Percentiles rank a stretch among this genome's conserved stretches.
Evolutionary conservation across 64 coral and sea anemone species (phyloP).

Genomic region (Montipora capricornis): DNA sequence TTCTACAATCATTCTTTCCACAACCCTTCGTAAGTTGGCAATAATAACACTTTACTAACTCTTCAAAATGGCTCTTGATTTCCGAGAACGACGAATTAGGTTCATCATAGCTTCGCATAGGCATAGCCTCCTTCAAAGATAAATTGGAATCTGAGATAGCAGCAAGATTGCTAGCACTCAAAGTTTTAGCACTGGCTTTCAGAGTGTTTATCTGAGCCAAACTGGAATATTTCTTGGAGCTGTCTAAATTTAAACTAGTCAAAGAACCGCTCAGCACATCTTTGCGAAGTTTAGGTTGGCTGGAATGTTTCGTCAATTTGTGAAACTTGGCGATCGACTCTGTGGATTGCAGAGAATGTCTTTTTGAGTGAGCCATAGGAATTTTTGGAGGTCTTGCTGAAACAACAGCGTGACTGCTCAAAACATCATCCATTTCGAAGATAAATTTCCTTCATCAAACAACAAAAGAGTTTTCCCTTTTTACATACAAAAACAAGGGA

Average conservation of each 20-base stretch:
- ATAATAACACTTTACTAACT: conserved; percentile 84
- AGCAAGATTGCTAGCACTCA: conserved; percentile 99
- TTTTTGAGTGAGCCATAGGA: conserved; percentile 54
- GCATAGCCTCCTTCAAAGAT: conserved; percentile 90
- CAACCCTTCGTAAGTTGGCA: conserved; percentile 93
- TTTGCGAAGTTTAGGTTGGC: conserved; percentile 86
- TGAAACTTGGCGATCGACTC: conserved; percentile 83
- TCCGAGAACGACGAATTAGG: conserved; percentile 80
- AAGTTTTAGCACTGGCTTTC: conserved; percentile 74
- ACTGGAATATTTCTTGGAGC: conserved; percentile 74
- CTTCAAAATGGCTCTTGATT: conserved; percentile 85
- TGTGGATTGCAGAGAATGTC: conserved; percentile 86
- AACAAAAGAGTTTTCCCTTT: background rate
- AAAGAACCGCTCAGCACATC: conserved; percentile 70
- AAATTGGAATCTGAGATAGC: conserved; percentile 97
- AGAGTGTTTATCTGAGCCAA: conserved; percentile 82
- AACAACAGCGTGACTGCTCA: conserved; percentile 31
- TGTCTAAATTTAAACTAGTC: conserved; percentile 61
- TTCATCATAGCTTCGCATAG: conserved; percentile 89
- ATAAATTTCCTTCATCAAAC: background rate
- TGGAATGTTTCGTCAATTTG: conserved; percentile 76
- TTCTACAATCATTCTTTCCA: conserved; percentile 77
- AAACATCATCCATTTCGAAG: conserved; percentile 31
- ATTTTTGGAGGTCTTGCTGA: conserved; percentile 73
- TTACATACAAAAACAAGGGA: background rate